Conservation (phyloP, 2,888 invertebrate genomes). For the Plebejus argus region DNA sequence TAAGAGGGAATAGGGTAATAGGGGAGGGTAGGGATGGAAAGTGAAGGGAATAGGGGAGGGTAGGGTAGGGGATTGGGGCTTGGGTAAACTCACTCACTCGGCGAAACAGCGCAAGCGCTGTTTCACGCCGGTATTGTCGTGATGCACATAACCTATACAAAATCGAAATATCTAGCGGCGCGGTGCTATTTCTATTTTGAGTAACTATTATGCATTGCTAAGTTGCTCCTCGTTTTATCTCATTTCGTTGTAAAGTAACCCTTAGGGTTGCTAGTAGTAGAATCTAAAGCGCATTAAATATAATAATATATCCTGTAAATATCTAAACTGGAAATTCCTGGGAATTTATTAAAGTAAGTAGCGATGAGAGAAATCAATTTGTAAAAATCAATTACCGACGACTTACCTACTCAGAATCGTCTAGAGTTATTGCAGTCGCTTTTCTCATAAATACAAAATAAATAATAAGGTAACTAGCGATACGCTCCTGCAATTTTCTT, state of each 20-base stretch:
- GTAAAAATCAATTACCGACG: slow-evolving; percentile 7
- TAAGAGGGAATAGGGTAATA: no score
- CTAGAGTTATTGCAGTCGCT: slow-evolving; percentile 8
- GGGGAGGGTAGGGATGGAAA: no score
- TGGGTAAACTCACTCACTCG: no score
- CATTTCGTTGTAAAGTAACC: neutral
- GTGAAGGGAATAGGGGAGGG: no score
- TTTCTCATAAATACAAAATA: slow-evolving; percentile 11
- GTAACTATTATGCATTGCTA: neutral
- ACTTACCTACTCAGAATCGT: neutral
- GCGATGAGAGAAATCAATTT: slow-evolving; percentile 23
- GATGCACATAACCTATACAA: no score
- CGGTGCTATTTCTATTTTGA: neutral
- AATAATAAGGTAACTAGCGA: slow-evolving; percentile 19
- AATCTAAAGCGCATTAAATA: slow-evolving; percentile 31
- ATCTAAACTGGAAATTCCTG: neutral
- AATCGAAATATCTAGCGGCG: neutral
- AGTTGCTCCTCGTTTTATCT: neutral
- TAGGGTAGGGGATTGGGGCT: no score
- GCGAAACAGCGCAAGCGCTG: no score
- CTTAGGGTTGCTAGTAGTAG: neutral
- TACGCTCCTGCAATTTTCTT: neutral
- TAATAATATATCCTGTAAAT: slow-evolving; percentile 30
- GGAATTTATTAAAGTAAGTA: slow-evolving; percentile 4
- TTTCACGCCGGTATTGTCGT: no score